Base-by-base conservation (phyloP, 1,140 invertebrate species). In the Trichonephila clavipes region DNA sequence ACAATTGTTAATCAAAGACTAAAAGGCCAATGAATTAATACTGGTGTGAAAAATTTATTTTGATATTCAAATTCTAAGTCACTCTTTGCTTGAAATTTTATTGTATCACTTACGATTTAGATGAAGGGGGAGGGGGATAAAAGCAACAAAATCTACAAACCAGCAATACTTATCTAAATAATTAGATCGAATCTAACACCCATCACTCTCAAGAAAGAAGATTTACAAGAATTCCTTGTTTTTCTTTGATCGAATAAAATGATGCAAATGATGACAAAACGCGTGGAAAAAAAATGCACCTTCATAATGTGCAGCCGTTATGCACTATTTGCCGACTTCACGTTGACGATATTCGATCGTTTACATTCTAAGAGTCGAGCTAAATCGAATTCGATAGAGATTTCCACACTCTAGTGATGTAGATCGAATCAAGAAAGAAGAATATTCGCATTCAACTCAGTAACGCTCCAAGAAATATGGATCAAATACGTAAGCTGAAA, bases 231-330 rank as follows among this genome's bases (percentile, higher is more conserved):
- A 72, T 72, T 72, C 28, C 69, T 40, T 40, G 34, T 72, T 72
- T 40, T 40, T 40, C 14, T 28, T 72, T 24, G 40, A 40, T 40
- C 51, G 24, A 18, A 21, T 51, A 51, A 44, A 44, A 51, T n/a
- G 16, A 51, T 21, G 82, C 7, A 28, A 12, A 1, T 16, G 12
- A 72, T 28, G 24, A 72, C 4, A 72, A 34, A 72, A 66, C 18
- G 12, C 21, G 34, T 40, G 34, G 8, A 10, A 82, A 82, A 28
- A 28, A 44, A 82, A 28, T 44, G 40, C 34, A 82, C 82, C 21
- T 83, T 83, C 51, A 21, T 44, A 83, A 83, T 66, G n/a, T 72
- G n/a, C 69, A 72, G 24, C 69, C 69, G 69, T 72, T 72, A n/a
- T 72, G 69, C 69, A 72, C 69, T 72, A 72, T 72, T 72, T 72